Evolutionary conservation across 2,888 invertebrate genomes (phyloP), one percentile per base, ranked within the genome.

Genomic region (Agonopterix arenella): DNA sequence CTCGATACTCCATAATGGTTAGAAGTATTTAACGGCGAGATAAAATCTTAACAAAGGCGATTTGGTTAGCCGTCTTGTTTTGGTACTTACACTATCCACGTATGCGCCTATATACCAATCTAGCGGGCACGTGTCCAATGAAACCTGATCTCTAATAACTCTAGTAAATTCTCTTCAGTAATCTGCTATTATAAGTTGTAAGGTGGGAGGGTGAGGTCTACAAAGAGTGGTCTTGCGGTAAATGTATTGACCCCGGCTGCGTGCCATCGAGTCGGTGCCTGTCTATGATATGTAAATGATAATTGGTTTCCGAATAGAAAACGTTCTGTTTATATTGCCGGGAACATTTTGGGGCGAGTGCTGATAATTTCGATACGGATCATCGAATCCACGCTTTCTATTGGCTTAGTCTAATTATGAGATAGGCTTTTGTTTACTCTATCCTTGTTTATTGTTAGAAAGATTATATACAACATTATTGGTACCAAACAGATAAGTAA

Each of bases 21-120:
- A 80, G 77, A 85, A 86, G 84, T 85, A 86, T 86, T 88, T 88
- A 88, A 86, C 83, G 78, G 80, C 68, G 73, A 85, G 88, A 88
- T 88, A 86, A 84, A 86, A 88, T 88, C 88, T 88, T 78, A 83
- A 86, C 85, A 88, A 88, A 88, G 77, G 84, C 83, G 83, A 85
- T 86, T 88, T 84, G 84, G 85, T 84, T 77, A 81, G 82, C 82
- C 82, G 82, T 84, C 85, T 84, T 82, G 83, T 85, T 85, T 85
- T 76, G 81, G 82, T 84, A 82, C 81, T 81, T 76, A 77, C 80
- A 76, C 72, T 73, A 70, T 75, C 76, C 82, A 79, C 75, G 77
- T 82, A 83, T 81, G 82, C 76, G 72, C 75, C 76, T 82, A 83
- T 84, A 80, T 75, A 80, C 72, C 75, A 74, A 80, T 80, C 80